phyloP scores from a whole-genome alignment of 2,113 vertebrate genomes.

The Glaucidium brasilianum region DNA sequence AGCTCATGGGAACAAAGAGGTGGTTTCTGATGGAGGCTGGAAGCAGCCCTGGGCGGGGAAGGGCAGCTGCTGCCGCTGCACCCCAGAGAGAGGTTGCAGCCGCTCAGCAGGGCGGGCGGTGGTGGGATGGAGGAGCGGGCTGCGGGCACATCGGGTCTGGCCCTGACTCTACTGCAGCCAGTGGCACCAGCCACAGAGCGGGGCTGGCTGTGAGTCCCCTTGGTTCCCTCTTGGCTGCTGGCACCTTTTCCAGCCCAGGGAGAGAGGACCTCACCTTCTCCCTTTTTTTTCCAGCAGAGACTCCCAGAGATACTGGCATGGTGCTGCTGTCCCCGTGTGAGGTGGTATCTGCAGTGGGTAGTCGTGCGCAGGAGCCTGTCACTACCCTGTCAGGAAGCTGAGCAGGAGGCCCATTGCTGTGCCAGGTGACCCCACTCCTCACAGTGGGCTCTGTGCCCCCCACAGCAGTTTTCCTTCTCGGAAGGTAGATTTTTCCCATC shows the following conservation, averaged over 20 bases:
- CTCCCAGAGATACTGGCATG: neutral
- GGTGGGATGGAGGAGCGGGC: neutral
- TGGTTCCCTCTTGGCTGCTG: neutral
- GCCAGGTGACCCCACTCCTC: neutral
- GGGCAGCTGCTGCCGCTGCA: fast-evolving
- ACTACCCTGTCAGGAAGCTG: neutral
- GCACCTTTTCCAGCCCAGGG: neutral
- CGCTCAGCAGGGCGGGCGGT: neutral
- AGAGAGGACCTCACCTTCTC: neutral
- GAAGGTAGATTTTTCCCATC: neutral
- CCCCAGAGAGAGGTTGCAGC: fast-evolving
- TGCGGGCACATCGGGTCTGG: neutral
- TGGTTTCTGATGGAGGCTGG: neutral
- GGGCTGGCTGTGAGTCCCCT: neutral
- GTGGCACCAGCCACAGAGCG: neutral
- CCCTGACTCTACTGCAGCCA: neutral
- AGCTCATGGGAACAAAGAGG: neutral
- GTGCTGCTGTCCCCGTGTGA: neutral
- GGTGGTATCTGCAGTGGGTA: neutral
- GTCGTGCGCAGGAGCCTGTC: fast-evolving
- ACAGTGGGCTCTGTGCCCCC: too few relatives aligned
- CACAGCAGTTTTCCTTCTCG: neutral
- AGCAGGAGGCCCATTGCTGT: neutral
- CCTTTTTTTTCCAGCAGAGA: neutral
- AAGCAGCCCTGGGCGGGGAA: neutral